phyloP scores from a whole-genome alignment of 2,888 invertebrate species.

The Helleia helle region DNA sequence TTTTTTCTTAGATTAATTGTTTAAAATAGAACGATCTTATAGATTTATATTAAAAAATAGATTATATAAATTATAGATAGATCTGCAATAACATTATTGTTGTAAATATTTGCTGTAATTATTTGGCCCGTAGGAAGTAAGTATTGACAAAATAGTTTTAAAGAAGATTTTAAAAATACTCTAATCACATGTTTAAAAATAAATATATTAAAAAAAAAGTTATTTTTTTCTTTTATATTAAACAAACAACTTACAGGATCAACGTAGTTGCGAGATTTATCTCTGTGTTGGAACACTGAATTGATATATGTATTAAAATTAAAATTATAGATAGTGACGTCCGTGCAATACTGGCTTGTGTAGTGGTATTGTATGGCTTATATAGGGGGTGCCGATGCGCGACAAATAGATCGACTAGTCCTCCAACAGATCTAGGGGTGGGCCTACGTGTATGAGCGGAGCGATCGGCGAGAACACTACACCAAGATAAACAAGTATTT shows the following conservation, averaged over 20 bases:
- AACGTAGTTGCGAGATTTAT: slow-evolving; percentile 23
- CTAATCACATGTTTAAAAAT: too few relatives aligned
- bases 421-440: slow-evolving; percentile 19
- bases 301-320: background rate
- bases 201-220: too few relatives aligned
- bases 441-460: background rate
- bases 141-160: too few relatives aligned
- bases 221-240: background rate
- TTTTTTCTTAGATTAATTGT: too few relatives aligned
- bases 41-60: too few relatives aligned
- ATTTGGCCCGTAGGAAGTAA: too few relatives aligned
- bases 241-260: background rate
- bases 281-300: slow-evolving; percentile 9
- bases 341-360: slow-evolving; percentile 35
- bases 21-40: too few relatives aligned
- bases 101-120: too few relatives aligned
- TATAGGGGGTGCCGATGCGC: slow-evolving; percentile 41
- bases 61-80: too few relatives aligned
- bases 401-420: slow-evolving; percentile 27
- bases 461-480: slow-evolving; percentile 11
- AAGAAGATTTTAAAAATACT: too few relatives aligned
- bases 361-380: slow-evolving; percentile 35
- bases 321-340: slow-evolving; percentile 20
- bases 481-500: too few relatives aligned
- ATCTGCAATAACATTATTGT: too few relatives aligned